phyloP scores from a whole-genome alignment of 2,888 invertebrate species.

The Melanotus villosus region DNA sequence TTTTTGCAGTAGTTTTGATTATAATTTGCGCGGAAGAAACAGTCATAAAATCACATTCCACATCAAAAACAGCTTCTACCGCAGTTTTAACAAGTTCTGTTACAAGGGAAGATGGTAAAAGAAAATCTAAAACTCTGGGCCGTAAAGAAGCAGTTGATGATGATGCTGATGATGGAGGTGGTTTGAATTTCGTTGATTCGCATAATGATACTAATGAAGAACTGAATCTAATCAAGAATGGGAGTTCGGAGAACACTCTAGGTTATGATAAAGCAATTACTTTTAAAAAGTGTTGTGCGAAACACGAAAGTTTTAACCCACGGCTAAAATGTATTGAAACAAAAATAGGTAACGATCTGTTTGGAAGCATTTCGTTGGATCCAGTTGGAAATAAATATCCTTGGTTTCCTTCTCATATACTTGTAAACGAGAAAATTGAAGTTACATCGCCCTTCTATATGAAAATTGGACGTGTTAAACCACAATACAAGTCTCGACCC shows the following conservation, averaged over 20 bases:
- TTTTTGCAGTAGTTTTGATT: neutral
- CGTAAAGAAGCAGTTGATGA: neutral
- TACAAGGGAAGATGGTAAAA: too few species aligned
- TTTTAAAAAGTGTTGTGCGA: slow-evolving; percentile 1
- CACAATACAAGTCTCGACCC: neutral
- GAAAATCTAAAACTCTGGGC: neutral
- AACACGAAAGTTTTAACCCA: neutral
- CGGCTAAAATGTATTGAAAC: neutral
- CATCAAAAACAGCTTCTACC: too few species aligned
- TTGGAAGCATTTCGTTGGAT: neutral
- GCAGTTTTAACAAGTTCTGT: too few species aligned
- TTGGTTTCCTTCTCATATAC: neutral
- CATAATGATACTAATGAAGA: too few species aligned
- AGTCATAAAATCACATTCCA: too few species aligned
- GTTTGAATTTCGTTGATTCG: neutral
- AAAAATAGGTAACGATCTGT: neutral
- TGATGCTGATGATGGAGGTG: neutral
- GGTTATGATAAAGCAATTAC: too few species aligned
- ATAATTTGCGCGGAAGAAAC: neutral
- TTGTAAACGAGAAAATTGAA: neutral
- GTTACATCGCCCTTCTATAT: neutral
- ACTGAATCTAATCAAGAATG: neutral
- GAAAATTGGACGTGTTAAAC: neutral
- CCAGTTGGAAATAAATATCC: neutral
- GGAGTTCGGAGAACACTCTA: neutral